Evolutionary conservation across 1,140 invertebrate species (phyloP).

Genomic region (Leptonema lineaticorne): DNA sequence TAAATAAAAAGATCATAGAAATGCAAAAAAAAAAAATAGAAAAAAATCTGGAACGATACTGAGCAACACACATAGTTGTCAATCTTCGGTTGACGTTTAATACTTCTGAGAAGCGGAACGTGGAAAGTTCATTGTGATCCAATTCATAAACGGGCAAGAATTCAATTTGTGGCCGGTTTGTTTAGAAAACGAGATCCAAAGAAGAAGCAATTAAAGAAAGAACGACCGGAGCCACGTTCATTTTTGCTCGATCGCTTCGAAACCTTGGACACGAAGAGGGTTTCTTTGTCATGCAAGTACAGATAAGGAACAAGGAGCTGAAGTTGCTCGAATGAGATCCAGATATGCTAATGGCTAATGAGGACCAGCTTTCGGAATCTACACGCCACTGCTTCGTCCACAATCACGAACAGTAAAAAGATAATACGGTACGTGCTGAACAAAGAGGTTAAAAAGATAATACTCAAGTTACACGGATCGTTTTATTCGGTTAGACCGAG

Average conservation of each 20-base stretch:
- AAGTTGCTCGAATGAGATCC: neutral
- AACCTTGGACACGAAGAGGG: neutral
- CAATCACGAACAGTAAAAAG: neutral
- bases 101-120: constrained; percentile 10
- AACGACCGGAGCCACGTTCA: too few relatives aligned
- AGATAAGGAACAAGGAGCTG: neutral
- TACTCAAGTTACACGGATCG: too few relatives aligned
- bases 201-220: too few relatives aligned
- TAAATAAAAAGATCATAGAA: neutral
- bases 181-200: too few relatives aligned
- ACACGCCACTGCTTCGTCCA: constrained; percentile 5
- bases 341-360: neutral
- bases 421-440: too few relatives aligned
- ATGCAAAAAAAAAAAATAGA: neutral
- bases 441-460: too few relatives aligned
- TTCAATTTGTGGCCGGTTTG: too few relatives aligned
- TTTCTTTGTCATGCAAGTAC: too few relatives aligned
- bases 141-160: neutral
- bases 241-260: too few relatives aligned
- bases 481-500: too few relatives aligned
- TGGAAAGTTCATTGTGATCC: constrained; percentile 5
- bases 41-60: neutral
- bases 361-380: neutral
- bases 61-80: neutral
- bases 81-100: neutral